phyloP scores from a whole-genome alignment of 1,140 invertebrate species.

The Sitobion miscanthi region DNA sequence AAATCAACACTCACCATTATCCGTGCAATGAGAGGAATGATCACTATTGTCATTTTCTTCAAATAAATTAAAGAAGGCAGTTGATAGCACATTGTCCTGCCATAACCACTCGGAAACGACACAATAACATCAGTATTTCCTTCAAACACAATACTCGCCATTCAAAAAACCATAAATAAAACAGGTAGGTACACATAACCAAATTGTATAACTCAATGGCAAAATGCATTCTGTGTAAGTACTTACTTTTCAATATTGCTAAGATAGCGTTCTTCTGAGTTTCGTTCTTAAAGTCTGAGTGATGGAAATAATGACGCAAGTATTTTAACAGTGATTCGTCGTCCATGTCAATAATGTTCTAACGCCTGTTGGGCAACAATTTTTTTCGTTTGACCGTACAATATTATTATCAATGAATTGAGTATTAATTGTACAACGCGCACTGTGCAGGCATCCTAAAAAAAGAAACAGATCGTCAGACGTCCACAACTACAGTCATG shows the following conservation, averaged over 20 bases:
- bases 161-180: slow-evolving; percentile 10
- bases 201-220: not conserved
- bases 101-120: slow-evolving; percentile 77
- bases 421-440: too few relatives aligned
- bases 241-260: slow-evolving; percentile 65
- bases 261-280: slow-evolving; percentile 66
- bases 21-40: slow-evolving; percentile 74
- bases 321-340: not conserved
- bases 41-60: slow-evolving; percentile 70
- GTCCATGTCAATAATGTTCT: not conserved
- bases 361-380: not conserved
- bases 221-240: not conserved
- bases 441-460: too few relatives aligned
- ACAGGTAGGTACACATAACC: not conserved
- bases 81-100: slow-evolving; percentile 77
- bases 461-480: too few relatives aligned
- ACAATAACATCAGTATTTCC: slow-evolving; percentile 73
- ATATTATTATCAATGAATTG: too few relatives aligned
- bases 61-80: slow-evolving; percentile 69
- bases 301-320: not conserved
- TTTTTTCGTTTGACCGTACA: too few relatives aligned
- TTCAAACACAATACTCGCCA: slow-evolving; percentile 60
- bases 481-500: too few relatives aligned
- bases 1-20: slow-evolving; percentile 65
- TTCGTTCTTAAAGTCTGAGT: slow-evolving; percentile 65